Percentiles rank a stretch among this genome's conserved stretches.
phyloP scores from a whole-genome alignment of 2,113 vertebrate genomes.

The Limanda limanda region DNA sequence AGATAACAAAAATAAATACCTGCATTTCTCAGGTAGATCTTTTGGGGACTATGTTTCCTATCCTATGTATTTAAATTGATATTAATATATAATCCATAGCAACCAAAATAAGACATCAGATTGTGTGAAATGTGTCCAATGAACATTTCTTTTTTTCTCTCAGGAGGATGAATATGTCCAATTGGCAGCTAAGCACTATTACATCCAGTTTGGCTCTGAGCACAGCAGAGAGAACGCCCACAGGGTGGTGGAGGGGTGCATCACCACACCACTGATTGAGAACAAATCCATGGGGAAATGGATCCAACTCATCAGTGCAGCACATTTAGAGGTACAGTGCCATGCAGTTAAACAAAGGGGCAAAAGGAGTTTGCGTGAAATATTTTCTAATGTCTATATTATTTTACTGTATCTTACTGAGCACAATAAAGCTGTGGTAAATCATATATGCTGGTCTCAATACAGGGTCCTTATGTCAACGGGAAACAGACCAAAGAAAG shows the following conservation, averaged over 20 bases:
- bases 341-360: not conserved
- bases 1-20: no score
- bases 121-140: not conserved
- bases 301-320: conserved; percentile 83
- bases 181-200: conserved; percentile 88
- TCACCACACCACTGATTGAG: conserved; percentile 85
- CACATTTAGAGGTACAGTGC: conserved; percentile 82
- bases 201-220: conserved; percentile 82
- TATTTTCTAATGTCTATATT: not conserved
- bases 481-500: conserved; percentile 55
- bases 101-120: not conserved
- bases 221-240: conserved; percentile 69
- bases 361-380: not conserved
- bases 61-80: not conserved
- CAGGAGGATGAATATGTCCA: conserved; percentile 91
- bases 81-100: not conserved
- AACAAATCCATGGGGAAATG: conserved; percentile 86
- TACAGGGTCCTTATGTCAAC: conserved; percentile 80
- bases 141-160: conserved; percentile 16
- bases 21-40: no score
- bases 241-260: conserved; percentile 85
- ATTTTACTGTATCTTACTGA: not conserved
- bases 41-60: not conserved
- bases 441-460: not conserved
- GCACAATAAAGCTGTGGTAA: not conserved